Conservation (phyloP, 2,113 vertebrate species). For the Caranx ignobilis region DNA sequence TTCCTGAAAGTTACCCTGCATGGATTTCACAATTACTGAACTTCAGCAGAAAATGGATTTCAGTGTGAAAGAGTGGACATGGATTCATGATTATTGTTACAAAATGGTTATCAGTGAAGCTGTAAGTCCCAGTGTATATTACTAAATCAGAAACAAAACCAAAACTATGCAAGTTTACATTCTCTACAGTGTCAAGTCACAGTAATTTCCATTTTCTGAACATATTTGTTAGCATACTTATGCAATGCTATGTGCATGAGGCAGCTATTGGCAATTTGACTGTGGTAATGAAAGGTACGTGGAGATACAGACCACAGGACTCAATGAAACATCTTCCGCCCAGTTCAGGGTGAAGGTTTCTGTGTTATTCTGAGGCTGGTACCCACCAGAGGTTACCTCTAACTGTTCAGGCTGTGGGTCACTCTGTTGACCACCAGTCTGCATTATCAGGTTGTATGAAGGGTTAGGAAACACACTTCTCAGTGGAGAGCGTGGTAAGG, state of each 20-base stretch:
- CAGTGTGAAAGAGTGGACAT: background rate
- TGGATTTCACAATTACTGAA: conserved; percentile 2
- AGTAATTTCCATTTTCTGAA: too few relatives aligned
- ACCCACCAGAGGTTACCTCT: background rate
- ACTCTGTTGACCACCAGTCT: background rate
- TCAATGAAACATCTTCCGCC: background rate
- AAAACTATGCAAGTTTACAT: background rate
- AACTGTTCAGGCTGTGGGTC: background rate
- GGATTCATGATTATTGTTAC: background rate
- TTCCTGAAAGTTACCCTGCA: background rate
- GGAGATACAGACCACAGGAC: conserved; percentile 27
- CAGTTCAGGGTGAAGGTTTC: background rate
- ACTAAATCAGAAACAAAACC: background rate
- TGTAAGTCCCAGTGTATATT: background rate
- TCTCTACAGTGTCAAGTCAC: background rate
- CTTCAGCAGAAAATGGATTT: background rate
- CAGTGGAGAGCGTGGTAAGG: background rate
- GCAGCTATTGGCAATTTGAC: background rate
- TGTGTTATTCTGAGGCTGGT: conserved; percentile 28
- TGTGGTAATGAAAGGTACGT: conserved; percentile 54
- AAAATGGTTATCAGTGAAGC: background rate
- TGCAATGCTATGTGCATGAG: background rate
- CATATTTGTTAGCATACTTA: too few relatives aligned
- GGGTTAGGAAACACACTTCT: conserved; percentile 39
- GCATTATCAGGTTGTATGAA: conserved; percentile 21